Conservation (phyloP, 2,113 vertebrate genomes). For the Ranitomeya variabilis region DNA sequence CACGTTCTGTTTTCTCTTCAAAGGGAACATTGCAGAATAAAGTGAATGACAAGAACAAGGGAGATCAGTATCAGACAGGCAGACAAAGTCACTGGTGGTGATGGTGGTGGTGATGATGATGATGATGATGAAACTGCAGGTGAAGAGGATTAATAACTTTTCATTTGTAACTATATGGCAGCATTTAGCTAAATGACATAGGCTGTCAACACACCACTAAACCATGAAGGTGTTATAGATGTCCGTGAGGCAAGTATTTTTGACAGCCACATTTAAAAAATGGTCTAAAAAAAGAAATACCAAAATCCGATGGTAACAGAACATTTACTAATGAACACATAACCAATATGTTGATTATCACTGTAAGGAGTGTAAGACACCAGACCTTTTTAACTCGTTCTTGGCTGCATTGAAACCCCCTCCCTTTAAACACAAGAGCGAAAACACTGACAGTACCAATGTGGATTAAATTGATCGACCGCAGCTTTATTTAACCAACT, state of each 20-base stretch:
- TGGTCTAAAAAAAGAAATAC: too few relatives aligned
- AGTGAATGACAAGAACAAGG: conserved; percentile 50
- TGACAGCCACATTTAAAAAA: too few relatives aligned
- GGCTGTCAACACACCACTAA: neutral
- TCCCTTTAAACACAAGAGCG: too few relatives aligned
- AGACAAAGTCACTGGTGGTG: neutral
- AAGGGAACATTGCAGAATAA: conserved; percentile 52
- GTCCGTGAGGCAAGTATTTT: neutral
- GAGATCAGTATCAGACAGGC: conserved; percentile 48
- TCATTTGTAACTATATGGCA: neutral
- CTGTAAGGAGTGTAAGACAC: too few relatives aligned
- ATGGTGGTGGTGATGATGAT: neutral
- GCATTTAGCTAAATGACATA: neutral
- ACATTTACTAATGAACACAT: too few relatives aligned
- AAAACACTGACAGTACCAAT: too few relatives aligned
- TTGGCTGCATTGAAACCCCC: too few relatives aligned
- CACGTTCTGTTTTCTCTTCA: conserved; percentile 56
- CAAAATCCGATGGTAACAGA: too few relatives aligned
- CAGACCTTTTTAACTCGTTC: too few relatives aligned
- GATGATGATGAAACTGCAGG: neutral
- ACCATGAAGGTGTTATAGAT: neutral
- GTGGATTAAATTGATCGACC: too few relatives aligned
- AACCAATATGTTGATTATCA: too few relatives aligned
- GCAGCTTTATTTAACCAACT: too few relatives aligned
- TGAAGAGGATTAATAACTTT: neutral